phyloP scores from a whole-genome alignment of 2,797 vertebrate genomes.

The Tympanoctomys barrerae region DNA sequence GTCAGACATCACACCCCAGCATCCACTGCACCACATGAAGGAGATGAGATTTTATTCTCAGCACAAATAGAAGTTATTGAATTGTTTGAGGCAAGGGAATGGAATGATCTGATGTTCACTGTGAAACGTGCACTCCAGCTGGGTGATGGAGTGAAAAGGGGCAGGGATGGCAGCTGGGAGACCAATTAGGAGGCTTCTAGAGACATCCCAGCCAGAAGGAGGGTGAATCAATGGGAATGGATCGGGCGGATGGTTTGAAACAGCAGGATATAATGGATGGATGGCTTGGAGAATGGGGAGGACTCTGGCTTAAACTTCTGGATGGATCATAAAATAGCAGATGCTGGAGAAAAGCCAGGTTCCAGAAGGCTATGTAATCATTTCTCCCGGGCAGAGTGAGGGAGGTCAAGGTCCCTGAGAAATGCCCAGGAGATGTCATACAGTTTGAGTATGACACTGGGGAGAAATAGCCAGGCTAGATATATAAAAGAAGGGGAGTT shows the following conservation, averaged over 20 bases:
- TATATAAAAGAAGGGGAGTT: not conserved
- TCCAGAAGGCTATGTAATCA: not conserved
- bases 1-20: not conserved
- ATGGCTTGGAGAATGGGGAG: not conserved
- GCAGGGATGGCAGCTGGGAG: not conserved
- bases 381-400: not conserved
- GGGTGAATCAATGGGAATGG: not conserved
- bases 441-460: not conserved
- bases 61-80: not conserved
- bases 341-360: not conserved
- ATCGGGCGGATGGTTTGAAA: not conserved
- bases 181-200: constrained; percentile 28
- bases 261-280: not conserved
- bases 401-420: not conserved
- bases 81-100: not conserved
- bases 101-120: not conserved
- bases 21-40: no score
- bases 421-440: not conserved
- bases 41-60: not conserved
- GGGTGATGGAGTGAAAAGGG: constrained; percentile 7
- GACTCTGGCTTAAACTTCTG: not conserved
- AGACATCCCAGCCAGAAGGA: constrained; percentile 2
- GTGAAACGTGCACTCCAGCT: not conserved
- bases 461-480: not conserved
- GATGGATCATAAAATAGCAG: not conserved